These are phyloP conservation scores for Halcyon leucocephala DNA, from an alignment of 2,797 vertebrate genomes.

Conservation along the genomic window DNA sequence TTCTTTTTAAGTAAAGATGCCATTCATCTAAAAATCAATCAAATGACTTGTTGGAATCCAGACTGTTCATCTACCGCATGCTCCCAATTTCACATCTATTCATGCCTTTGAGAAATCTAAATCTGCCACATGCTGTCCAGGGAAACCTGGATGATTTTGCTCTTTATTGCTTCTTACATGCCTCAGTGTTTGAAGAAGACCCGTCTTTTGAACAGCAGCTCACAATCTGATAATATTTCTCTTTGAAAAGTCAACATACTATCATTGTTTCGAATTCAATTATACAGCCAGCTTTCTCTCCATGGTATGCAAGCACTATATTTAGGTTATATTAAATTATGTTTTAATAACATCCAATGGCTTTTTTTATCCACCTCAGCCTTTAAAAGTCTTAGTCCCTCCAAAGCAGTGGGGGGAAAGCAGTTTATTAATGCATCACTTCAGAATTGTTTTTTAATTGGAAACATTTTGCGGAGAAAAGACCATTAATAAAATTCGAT, in stretches of 20 bases:
- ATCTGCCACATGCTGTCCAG: constrained; percentile 18
- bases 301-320: constrained; percentile 40
- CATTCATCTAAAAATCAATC: neutral
- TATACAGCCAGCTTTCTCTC: constrained; percentile 38
- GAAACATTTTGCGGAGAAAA: constrained; percentile 83
- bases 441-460: constrained; percentile 85
- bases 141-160: constrained; percentile 9
- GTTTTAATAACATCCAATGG: constrained; percentile 68
- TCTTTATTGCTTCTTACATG: constrained; percentile 59
- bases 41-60: neutral
- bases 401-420: constrained; percentile 50
- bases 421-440: constrained; percentile 80
- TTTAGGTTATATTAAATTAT: constrained; percentile 74
- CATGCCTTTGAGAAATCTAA: constrained; percentile 28
- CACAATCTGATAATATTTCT: constrained; percentile 71
- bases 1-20: neutral
- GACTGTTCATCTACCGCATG: neutral
- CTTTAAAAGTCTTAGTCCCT: constrained; percentile 72
- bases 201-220: constrained; percentile 61
- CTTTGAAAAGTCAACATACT: constrained; percentile 72
- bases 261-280: constrained; percentile 68
- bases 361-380: constrained; percentile 70
- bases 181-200: constrained; percentile 50
- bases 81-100: constrained; percentile 19
- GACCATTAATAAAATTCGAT: constrained; percentile 82